Percentiles rank a stretch among this genome's conserved stretches.
Conservation (phyloP, 2,797 vertebrate genomes). For the Phalanger gymnotis region DNA sequence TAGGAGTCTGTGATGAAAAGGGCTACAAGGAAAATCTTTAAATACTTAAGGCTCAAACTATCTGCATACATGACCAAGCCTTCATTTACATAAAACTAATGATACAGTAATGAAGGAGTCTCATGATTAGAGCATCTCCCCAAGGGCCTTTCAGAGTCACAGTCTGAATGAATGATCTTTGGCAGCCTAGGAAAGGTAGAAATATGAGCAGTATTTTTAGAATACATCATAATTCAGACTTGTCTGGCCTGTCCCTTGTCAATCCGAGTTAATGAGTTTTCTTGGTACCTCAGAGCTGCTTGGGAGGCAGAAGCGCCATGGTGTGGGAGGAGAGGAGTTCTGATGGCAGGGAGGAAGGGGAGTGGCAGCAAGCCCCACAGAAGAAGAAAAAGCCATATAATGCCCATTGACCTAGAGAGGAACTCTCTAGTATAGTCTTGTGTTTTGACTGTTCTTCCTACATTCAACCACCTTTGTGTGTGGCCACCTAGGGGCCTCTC, state of each 20-base stretch:
- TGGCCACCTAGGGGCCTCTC: slow-evolving; percentile 92
- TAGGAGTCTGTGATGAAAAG: not conserved
- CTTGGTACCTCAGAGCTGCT: not conserved
- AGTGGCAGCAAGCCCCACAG: not conserved
- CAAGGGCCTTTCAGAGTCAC: not conserved
- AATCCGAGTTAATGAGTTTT: not conserved
- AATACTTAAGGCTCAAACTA: not conserved
- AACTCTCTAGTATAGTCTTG: not conserved
- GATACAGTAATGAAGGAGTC: not conserved
- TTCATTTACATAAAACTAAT: not conserved
- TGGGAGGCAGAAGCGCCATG: not conserved
- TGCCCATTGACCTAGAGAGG: not conserved
- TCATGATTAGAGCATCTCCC: not conserved
- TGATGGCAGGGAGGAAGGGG: not conserved
- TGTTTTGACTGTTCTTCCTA: not conserved
- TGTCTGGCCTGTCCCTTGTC: not conserved
- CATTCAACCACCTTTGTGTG: not conserved
- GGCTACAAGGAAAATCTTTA: not conserved
- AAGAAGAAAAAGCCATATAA: not conserved
- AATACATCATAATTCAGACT: not conserved
- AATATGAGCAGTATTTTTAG: not conserved
- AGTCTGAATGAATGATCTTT: not conserved
- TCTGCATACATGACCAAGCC: not conserved
- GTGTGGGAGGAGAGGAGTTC: not conserved
- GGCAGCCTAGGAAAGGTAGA: not conserved